Evolutionary conservation across 2,888 invertebrate genomes (phyloP).

Genomic region (Onchidella celtica): DNA sequence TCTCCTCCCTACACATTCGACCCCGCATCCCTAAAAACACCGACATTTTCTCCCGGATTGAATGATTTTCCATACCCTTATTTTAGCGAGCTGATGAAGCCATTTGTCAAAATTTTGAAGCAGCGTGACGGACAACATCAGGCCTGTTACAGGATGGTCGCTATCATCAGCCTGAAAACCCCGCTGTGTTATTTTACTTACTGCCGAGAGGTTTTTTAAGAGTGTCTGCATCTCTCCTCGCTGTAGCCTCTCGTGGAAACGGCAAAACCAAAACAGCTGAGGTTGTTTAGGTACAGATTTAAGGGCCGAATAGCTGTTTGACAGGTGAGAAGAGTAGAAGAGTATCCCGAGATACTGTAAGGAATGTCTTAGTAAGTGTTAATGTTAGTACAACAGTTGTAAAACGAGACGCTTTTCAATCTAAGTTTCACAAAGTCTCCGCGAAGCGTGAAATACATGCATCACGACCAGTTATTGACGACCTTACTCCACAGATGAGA

Average conservation of each 20-base stretch:
- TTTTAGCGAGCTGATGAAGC: neutral
- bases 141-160: constrained; percentile 4
- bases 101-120: constrained; percentile 30
- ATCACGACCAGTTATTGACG: too few relatives aligned
- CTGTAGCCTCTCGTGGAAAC: neutral
- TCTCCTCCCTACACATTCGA: neutral
- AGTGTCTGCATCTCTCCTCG: neutral
- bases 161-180: neutral
- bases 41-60: neutral
- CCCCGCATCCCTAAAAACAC: neutral
- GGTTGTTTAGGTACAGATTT: neutral
- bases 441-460: too few relatives aligned
- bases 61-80: constrained; percentile 24
- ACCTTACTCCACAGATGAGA: too few relatives aligned
- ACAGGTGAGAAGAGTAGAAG: neutral
- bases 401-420: too few relatives aligned
- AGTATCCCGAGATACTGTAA: too few relatives aligned
- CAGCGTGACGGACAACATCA: constrained; percentile 31
- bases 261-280: neutral
- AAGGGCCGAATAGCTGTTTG: neutral
- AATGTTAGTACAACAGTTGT: too few relatives aligned
- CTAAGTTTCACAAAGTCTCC: too few relatives aligned
- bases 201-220: constrained; percentile 8
- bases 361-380: too few relatives aligned
- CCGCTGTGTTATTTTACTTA: constrained; percentile 13